Evolutionary conservation across 2,888 invertebrate genomes (phyloP).

Genomic region (Yponomeuta cagnagella): DNA sequence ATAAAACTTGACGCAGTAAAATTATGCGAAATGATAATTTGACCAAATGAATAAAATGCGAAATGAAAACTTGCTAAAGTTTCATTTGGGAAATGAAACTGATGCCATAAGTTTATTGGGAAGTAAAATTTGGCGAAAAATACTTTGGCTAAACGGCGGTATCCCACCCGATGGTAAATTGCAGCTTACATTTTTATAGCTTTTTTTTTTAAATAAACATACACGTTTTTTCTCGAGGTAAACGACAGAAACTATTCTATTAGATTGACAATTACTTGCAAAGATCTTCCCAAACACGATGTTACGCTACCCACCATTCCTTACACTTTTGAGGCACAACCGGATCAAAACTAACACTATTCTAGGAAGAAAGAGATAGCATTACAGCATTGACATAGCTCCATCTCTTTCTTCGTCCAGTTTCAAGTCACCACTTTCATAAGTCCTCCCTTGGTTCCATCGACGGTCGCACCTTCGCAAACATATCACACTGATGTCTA

Average conservation of each 20-base stretch:
- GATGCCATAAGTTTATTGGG: no score
- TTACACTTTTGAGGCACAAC: conserved; percentile 6
- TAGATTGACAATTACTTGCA: not conserved
- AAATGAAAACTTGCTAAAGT: no score
- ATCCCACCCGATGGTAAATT: conserved; percentile 1
- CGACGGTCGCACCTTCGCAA: not conserved
- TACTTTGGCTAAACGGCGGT: no score
- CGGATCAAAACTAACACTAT: conserved; percentile 1
- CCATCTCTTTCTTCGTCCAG: not conserved
- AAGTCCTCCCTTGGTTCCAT: not conserved
- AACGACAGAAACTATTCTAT: not conserved
- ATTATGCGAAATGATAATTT: no score
- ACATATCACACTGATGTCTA: not conserved
- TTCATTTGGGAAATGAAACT: no score
- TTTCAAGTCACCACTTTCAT: not conserved
- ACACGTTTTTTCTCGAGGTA: not conserved
- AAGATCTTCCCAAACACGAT: conserved; percentile 2
- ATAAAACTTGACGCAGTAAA: no score
- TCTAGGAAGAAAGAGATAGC: not conserved
- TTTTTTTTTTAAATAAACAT: not conserved
- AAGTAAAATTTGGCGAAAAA: no score
- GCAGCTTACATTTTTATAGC: not conserved
- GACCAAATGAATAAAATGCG: no score
- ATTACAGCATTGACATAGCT: not conserved
- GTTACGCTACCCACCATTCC: not conserved